Evolutionary conservation across 2,888 invertebrate genomes (phyloP).

Genomic region (Pammene fasciana): DNA sequence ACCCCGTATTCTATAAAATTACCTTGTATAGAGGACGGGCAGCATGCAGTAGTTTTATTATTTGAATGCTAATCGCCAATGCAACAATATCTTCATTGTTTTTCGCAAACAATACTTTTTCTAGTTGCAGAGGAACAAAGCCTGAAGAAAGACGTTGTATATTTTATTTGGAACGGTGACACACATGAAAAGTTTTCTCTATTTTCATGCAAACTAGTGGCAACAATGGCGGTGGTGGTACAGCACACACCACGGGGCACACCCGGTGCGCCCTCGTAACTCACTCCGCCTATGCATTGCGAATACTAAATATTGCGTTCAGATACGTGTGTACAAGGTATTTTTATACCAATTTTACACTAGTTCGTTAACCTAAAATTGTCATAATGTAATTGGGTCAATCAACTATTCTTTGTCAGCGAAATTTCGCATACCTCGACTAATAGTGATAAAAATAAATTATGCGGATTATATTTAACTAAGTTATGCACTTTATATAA

Average conservation of each 20-base stretch:
- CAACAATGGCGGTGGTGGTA: conserved; percentile 67
- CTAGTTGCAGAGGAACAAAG: conserved; percentile 69
- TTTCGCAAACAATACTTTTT: conserved; percentile 68
- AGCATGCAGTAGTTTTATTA: conserved; percentile 3
- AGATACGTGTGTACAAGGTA: not conserved
- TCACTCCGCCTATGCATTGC: conserved; percentile 66
- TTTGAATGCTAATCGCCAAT: not conserved
- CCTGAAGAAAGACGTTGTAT: conserved; percentile 72
- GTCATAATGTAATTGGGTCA: no score
- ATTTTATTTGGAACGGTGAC: conserved; percentile 76
- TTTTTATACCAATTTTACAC: not conserved
- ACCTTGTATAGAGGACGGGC: not conserved
- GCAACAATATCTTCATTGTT: conserved; percentile 57
- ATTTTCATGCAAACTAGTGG: conserved; percentile 78
- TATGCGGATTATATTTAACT: no score
- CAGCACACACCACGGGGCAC: conserved; percentile 43
- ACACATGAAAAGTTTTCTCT: conserved; percentile 76
- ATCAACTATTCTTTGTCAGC: no score
- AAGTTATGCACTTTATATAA: no score
- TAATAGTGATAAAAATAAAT: no score
- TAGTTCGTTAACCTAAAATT: not conserved
- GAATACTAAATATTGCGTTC: conserved; percentile 37
- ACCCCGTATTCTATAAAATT: no score
- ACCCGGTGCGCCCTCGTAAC: conserved; percentile 60
- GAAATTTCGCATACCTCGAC: no score